Percentiles rank a stretch among this genome's conserved stretches.
phyloP scores from a whole-genome alignment of 2,113 vertebrate genomes.

The Corythornis madagascariensis region DNA sequence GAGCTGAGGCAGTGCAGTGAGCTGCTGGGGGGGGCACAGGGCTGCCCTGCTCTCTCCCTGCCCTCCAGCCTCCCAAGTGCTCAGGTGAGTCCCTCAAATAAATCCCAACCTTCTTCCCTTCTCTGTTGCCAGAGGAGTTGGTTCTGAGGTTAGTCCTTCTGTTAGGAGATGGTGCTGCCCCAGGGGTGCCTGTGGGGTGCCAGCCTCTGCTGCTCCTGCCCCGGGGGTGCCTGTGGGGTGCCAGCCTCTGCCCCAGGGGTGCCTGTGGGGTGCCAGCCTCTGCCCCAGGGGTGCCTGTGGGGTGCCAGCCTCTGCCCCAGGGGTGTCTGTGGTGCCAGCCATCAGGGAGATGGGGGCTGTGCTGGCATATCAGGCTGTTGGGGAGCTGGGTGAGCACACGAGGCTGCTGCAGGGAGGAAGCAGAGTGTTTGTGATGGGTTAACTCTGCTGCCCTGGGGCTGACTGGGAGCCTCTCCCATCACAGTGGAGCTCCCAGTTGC shows the following conservation, averaged over 20 bases:
- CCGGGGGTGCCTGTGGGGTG: not conserved
- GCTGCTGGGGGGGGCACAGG: not conserved
- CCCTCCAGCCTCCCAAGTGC: not conserved
- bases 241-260: not conserved
- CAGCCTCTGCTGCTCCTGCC: not conserved
- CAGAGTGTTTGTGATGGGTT: not conserved
- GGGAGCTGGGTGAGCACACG: not conserved
- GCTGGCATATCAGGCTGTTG: not conserved
- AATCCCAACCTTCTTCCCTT: not conserved
- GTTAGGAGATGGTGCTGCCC: accelerated
- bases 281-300: too few species aligned
- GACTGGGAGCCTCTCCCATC: not conserved
- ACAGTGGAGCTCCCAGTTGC: not conserved
- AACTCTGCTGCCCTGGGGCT: not conserved
- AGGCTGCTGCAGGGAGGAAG: not conserved
- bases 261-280: too few species aligned
- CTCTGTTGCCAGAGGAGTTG: not conserved
- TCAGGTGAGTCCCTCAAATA: not conserved
- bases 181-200: not conserved
- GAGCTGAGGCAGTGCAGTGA: not conserved
- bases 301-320: too few species aligned
- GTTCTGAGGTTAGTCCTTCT: not conserved
- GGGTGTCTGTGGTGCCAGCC: too few species aligned
- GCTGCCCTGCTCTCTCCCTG: not conserved
- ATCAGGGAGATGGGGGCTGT: not conserved